Conservation (phyloP, 2,888 invertebrate species). For the Chromoteleia sp. region DNA sequence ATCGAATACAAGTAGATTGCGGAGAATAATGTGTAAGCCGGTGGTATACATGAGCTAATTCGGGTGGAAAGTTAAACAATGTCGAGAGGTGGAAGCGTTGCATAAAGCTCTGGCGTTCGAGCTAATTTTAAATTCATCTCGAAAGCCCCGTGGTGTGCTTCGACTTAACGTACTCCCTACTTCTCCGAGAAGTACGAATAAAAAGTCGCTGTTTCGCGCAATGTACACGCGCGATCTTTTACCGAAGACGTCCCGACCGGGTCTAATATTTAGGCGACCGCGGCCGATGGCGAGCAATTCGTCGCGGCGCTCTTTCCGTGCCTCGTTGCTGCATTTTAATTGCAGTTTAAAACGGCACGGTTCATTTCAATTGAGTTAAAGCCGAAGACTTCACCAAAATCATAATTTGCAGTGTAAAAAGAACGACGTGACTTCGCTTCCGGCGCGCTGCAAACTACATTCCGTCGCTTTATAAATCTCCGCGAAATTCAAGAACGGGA, state of each 20-base stretch:
- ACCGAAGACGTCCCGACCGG: too few species aligned
- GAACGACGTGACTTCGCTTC: slow-evolving; percentile 59
- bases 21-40: slow-evolving; percentile 64
- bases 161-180: slow-evolving; percentile 38
- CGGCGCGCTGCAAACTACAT: slow-evolving; percentile 55
- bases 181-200: slow-evolving; percentile 2
- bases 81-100: slow-evolving; percentile 71
- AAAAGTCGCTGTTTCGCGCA: neutral
- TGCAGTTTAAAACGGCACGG: too few species aligned
- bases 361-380: slow-evolving; percentile 31
- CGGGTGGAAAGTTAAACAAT: slow-evolving; percentile 82
- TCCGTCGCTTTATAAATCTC: slow-evolving; percentile 64
- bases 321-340: too few species aligned
- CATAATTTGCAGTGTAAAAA: slow-evolving; percentile 55
- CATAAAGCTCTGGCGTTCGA: slow-evolving; percentile 30
- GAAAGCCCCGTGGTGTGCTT: slow-evolving; percentile 51
- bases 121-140: slow-evolving; percentile 62
- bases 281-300: too few species aligned
- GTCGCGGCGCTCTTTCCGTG: too few species aligned
- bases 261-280: slow-evolving; percentile 1
- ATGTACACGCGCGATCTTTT: neutral
- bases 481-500: slow-evolving; percentile 61
- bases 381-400: slow-evolving; percentile 26
- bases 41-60: slow-evolving; percentile 78
- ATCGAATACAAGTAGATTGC: slow-evolving; percentile 61